phyloP scores from a whole-genome alignment of 2,888 invertebrate species.

The Machimus atricapillus region DNA sequence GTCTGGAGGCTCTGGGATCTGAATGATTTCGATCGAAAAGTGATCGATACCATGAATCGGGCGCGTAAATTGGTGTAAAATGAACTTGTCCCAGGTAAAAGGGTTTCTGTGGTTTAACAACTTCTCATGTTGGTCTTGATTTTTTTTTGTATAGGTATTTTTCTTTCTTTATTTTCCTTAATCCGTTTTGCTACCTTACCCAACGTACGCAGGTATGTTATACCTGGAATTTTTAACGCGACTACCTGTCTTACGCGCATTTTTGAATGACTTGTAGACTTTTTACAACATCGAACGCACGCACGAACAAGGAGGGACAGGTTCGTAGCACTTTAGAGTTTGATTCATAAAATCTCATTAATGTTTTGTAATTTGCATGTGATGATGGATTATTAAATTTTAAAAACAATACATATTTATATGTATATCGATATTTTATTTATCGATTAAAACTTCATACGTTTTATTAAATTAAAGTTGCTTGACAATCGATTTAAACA shows the following conservation, averaged over 20 bases:
- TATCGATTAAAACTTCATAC: too few relatives aligned
- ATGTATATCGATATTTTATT: too few relatives aligned
- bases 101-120: background rate
- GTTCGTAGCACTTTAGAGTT: background rate
- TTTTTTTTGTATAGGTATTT: background rate
- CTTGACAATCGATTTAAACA: too few relatives aligned
- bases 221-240: background rate
- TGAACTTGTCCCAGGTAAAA: background rate
- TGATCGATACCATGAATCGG: background rate
- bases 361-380: background rate
- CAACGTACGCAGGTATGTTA: background rate
- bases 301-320: background rate
- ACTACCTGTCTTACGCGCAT: background rate
- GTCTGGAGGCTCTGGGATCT: background rate
- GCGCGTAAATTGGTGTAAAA: constrained; percentile 26
- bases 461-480: too few relatives aligned
- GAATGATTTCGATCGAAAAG: background rate
- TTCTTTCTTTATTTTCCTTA: background rate
- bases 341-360: background rate
- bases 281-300: background rate
- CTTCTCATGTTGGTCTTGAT: background rate
- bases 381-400: background rate
- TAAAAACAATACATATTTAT: too few relatives aligned
- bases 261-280: background rate
- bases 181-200: background rate